A percentile compares a stretch with the other conserved stretches of the same genome.
Evolutionary conservation across 2,113 vertebrate genomes (phyloP).

Genomic region (Triplophysa rosa): DNA sequence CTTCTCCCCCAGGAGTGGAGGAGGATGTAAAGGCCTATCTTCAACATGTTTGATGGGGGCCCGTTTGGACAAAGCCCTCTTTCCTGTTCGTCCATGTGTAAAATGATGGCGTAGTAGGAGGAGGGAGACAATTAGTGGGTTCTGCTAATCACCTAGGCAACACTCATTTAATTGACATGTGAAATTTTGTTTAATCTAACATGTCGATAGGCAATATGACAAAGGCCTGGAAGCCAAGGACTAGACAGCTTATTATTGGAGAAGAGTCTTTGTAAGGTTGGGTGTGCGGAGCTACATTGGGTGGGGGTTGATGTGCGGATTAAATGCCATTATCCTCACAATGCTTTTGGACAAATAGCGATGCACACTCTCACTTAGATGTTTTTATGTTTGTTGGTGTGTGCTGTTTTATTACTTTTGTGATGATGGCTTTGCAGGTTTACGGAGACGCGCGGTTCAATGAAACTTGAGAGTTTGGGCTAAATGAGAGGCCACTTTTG

Average conservation of each 20-base stretch:
- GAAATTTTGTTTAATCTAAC: slow-evolving; percentile 77
- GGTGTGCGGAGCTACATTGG: slow-evolving; percentile 51
- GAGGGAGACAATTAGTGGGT: slow-evolving; percentile 73
- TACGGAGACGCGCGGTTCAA: slow-evolving; percentile 16
- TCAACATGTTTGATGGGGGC: slow-evolving; percentile 66
- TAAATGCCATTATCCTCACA: slow-evolving; percentile 65
- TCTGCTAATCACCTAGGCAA: slow-evolving; percentile 76
- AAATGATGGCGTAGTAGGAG: slow-evolving; percentile 70
- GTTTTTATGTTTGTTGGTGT: slow-evolving; percentile 40
- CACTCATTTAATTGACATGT: slow-evolving; percentile 79
- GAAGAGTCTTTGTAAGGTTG: slow-evolving; percentile 63
- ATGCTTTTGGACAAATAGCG: slow-evolving; percentile 62
- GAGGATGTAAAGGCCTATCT: slow-evolving; percentile 65
- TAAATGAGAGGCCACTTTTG: slow-evolving; percentile 47
- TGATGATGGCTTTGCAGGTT: slow-evolving; percentile 59
- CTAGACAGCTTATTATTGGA: slow-evolving; percentile 64
- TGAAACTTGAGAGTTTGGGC: slow-evolving; percentile 42
- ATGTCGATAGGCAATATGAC: slow-evolving; percentile 69
- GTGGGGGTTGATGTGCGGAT: slow-evolving; percentile 60
- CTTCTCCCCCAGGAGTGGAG: slow-evolving; percentile 52
- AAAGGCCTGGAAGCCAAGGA: slow-evolving; percentile 61
- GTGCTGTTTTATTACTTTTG: slow-evolving; percentile 53
- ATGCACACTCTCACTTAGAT: slow-evolving; percentile 30
- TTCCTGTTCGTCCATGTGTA: slow-evolving; percentile 77
- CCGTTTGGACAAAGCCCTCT: slow-evolving; percentile 73